Percentiles rank a stretch among this genome's conserved stretches.
Conservation (phyloP, 2,797 vertebrate species). For the Tympanoctomys barrerae region DNA sequence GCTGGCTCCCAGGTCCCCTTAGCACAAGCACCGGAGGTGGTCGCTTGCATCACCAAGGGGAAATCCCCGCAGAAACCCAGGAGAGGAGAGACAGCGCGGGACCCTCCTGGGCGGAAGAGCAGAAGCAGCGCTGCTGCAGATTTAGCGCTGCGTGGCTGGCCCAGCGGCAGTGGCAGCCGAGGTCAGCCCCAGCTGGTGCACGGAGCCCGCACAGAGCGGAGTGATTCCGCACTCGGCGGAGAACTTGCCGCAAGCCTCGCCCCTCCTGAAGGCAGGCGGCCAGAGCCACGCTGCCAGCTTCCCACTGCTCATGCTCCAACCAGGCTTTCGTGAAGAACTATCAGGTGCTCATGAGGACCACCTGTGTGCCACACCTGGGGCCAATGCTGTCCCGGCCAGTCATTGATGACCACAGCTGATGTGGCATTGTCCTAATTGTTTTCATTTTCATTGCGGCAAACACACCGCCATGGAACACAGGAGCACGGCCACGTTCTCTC, state of each 20-base stretch:
- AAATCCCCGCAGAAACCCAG: background rate
- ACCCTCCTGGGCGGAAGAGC: background rate
- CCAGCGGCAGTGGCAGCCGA: background rate
- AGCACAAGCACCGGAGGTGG: too few species aligned
- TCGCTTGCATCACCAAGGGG: background rate
- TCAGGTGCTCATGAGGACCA: background rate
- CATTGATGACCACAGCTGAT: background rate
- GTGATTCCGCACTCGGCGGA: background rate
- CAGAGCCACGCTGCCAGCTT: background rate
- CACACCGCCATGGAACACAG: too few species aligned
- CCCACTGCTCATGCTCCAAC: too few species aligned
- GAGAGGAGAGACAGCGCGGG: background rate
- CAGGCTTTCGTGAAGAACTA: background rate
- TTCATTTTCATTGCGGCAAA: background rate
- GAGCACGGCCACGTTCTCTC: too few species aligned
- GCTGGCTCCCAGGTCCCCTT: background rate
- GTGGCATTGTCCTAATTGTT: too few species aligned
- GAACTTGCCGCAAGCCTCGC: background rate
- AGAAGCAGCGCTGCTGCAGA: background rate
- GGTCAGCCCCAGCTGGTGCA: too few species aligned
- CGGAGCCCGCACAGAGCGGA: background rate
- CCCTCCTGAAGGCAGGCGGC: background rate
- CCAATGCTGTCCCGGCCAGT: background rate
- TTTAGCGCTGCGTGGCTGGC: background rate
- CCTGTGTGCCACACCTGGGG: background rate